Evolutionary conservation across 2,888 invertebrate genomes (phyloP).

Genomic region (Xanthia togata): DNA sequence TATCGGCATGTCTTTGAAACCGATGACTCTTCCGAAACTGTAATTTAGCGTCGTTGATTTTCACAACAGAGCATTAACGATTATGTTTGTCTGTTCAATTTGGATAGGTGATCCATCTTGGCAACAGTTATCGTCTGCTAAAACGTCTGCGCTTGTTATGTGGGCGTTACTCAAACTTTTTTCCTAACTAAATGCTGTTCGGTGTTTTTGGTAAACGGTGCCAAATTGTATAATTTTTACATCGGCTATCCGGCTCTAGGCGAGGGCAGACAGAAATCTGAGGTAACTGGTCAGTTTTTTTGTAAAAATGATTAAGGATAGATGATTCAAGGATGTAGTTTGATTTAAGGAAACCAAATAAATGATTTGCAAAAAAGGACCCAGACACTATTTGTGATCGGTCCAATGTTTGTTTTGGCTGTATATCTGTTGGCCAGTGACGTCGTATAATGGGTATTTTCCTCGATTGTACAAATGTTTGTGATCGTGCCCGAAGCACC

Average conservation of each 20-base stretch:
- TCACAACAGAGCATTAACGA: slow-evolving; percentile 78
- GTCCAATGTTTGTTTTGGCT: slow-evolving; percentile 54
- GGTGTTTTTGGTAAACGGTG: slow-evolving; percentile 77
- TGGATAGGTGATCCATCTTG: slow-evolving; percentile 75
- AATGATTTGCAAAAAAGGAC: slow-evolving; percentile 25
- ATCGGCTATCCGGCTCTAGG: slow-evolving; percentile 56
- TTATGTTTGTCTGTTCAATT: slow-evolving; percentile 73
- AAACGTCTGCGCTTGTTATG: slow-evolving; percentile 77
- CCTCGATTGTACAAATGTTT: slow-evolving; percentile 73
- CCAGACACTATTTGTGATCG: slow-evolving; percentile 27
- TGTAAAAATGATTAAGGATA: slow-evolving; percentile 20
- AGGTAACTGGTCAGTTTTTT: slow-evolving; percentile 38
- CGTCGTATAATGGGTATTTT: slow-evolving; percentile 61
- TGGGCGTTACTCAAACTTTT: slow-evolving; percentile 75
- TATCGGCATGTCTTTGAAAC: slow-evolving; percentile 51
- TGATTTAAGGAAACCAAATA: slow-evolving; percentile 32
- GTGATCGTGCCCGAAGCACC: slow-evolving; percentile 77
- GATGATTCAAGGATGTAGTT: neutral
- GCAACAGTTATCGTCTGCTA: slow-evolving; percentile 80
- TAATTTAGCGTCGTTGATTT: slow-evolving; percentile 80
- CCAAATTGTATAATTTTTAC: slow-evolving; percentile 72
- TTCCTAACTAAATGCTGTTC: slow-evolving; percentile 72
- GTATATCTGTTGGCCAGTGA: slow-evolving; percentile 41
- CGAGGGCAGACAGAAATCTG: slow-evolving; percentile 16
- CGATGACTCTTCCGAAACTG: slow-evolving; percentile 65